Evolutionary conservation across 2,797 vertebrate species (phyloP).

Genomic region (Lerista edwardsae): DNA sequence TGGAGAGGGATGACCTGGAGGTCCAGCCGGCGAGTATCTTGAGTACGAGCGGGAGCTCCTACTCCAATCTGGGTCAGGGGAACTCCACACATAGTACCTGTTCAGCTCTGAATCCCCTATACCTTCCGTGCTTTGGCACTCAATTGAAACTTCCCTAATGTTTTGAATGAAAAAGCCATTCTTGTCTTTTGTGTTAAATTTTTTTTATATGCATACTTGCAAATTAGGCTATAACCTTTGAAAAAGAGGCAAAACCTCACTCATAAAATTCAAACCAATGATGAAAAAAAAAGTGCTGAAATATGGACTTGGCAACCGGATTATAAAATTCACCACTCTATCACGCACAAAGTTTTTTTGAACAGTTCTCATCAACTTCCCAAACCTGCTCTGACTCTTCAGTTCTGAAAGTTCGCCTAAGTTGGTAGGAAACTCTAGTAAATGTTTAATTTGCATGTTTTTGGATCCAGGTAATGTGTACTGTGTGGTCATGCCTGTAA

Average conservation of each 20-base stretch:
- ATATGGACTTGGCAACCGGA: not conserved
- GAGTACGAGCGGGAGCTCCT: too few relatives aligned
- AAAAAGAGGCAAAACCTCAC: not conserved
- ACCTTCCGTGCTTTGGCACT: not conserved
- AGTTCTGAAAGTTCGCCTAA: not conserved
- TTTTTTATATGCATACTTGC: not conserved
- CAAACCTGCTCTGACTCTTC: not conserved
- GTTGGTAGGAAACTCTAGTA: not conserved
- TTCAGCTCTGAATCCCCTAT: too few relatives aligned
- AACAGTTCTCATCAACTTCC: not conserved
- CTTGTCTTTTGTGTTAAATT: too few relatives aligned
- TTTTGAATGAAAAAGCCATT: not conserved
- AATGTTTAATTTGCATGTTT: not conserved
- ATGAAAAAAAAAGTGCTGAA: not conserved
- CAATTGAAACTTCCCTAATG: not conserved
- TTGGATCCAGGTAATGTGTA: not conserved
- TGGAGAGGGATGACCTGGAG: too few relatives aligned
- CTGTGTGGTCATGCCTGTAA: not conserved
- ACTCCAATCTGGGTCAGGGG: too few relatives aligned
- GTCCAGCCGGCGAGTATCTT: too few relatives aligned
- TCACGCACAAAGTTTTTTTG: not conserved
- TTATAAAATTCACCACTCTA: not conserved
- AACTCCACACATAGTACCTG: too few relatives aligned
- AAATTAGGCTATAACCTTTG: conserved; percentile 2
- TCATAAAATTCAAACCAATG: not conserved